Conservation (phyloP, 2,797 vertebrate species). For the Xenopus petersii region DNA sequence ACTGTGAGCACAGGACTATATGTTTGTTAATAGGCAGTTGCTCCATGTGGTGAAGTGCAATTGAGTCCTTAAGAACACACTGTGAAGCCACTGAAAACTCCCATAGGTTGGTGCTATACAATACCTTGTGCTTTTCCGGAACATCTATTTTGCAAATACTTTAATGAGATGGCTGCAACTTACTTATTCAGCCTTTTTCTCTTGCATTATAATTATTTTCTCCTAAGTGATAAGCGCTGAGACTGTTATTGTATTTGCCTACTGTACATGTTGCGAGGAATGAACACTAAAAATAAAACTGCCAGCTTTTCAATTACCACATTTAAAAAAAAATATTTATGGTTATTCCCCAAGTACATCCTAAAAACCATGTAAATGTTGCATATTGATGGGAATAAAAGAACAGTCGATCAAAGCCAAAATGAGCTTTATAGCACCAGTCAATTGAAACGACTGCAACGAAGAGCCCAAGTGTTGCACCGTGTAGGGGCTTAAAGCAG, state of each 20-base stretch:
- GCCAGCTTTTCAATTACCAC: not conserved
- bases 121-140: no score
- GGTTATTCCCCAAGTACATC: not conserved
- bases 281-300: not conserved
- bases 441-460: not conserved
- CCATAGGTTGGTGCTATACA: no score
- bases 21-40: no score
- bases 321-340: not conserved
- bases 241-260: not conserved
- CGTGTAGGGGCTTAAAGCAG: not conserved
- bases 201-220: no score
- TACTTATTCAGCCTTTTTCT: no score
- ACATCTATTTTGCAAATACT: no score
- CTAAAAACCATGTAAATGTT: not conserved
- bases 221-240: not conserved
- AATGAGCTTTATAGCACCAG: not conserved
- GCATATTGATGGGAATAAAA: not conserved
- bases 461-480: not conserved
- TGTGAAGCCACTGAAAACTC: no score
- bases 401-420: constrained; percentile 4
- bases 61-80: no score
- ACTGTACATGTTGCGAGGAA: not conserved
- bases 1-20: no score
- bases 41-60: no score
- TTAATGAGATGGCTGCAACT: no score